These are phyloP conservation scores for Drosophila miranda DNA, from an alignment of 1,140 invertebrate genomes.

Conservation along the genomic window DNA sequence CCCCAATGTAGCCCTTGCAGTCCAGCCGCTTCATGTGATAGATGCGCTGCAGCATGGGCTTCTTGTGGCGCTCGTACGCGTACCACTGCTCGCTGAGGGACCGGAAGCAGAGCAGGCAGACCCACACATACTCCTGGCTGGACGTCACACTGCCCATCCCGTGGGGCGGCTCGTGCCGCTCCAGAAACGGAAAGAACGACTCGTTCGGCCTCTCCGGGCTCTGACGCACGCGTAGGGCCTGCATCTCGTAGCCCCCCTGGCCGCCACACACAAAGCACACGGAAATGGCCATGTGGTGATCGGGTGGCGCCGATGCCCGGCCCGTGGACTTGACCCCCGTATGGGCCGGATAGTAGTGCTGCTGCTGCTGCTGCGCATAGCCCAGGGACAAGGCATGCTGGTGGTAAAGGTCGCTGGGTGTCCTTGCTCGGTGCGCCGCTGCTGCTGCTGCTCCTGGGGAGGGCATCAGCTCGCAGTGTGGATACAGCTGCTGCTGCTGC, in stretches of 20 bases:
- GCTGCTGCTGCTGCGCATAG: slow-evolving; percentile 40
- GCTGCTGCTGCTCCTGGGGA: slow-evolving; percentile 42
- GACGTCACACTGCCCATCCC: slow-evolving; percentile 81
- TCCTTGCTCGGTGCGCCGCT: slow-evolving; percentile 29
- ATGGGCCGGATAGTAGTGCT: slow-evolving; percentile 42
- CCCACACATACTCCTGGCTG: slow-evolving; percentile 83
- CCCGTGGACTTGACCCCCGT: slow-evolving; percentile 46
- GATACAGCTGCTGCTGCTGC: slow-evolving; percentile 28
- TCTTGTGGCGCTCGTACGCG: slow-evolving; percentile 91
- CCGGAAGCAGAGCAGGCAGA: slow-evolving; percentile 93
- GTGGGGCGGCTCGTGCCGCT: slow-evolving; percentile 91
- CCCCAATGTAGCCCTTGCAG: slow-evolving; percentile 93
- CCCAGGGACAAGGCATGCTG: slow-evolving; percentile 3
- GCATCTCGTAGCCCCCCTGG: slow-evolving; percentile 87
- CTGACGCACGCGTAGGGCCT: slow-evolving; percentile 87
- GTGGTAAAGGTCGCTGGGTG: slow-evolving; percentile 36
- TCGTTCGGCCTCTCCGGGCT: slow-evolving; percentile 85
- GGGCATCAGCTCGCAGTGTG: slow-evolving; percentile 61
- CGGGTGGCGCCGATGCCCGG: slow-evolving; percentile 56
- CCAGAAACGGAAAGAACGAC: slow-evolving; percentile 95
- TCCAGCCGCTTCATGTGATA: slow-evolving; percentile 96
- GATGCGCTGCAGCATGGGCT: slow-evolving; percentile 92
- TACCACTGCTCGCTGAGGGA: slow-evolving; percentile 95
- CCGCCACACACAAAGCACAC: slow-evolving; percentile 95
- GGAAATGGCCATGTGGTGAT: slow-evolving; percentile 51